Conservation (phyloP, 2,888 invertebrate species). For the Sycophila texana region DNA sequence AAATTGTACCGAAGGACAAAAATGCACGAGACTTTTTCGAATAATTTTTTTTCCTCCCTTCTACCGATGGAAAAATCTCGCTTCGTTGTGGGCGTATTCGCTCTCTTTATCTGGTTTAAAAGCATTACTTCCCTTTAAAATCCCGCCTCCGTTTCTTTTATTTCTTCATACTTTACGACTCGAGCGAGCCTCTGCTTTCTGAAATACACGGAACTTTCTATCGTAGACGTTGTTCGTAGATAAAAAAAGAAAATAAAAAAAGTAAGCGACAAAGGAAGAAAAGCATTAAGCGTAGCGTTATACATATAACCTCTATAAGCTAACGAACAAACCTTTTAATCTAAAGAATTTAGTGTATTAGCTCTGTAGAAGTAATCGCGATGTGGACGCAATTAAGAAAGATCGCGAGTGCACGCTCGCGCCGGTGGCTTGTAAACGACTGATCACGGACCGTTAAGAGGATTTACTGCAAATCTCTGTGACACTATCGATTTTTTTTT, state of each 20-base stretch:
- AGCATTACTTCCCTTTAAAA: constrained; percentile 44
- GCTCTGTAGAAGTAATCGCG: constrained; percentile 67
- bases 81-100: constrained; percentile 29
- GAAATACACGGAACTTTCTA: constrained; percentile 70
- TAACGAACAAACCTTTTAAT: constrained; percentile 68
- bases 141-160: constrained; percentile 47
- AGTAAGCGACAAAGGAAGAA: constrained; percentile 21
- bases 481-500: constrained; percentile 27
- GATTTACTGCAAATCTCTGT: constrained; percentile 41
- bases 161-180: constrained; percentile 53
- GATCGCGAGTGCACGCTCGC: constrained; percentile 9
- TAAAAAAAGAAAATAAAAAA: constrained; percentile 43
- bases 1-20: background rate
- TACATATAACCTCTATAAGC: constrained; percentile 72
- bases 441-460: constrained; percentile 29
- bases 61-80: constrained; percentile 1
- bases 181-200: constrained; percentile 57
- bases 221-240: constrained; percentile 71
- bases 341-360: constrained; percentile 68
- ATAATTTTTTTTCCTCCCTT: constrained; percentile 37
- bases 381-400: constrained; percentile 63
- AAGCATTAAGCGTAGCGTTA: constrained; percentile 68
- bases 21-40: background rate
- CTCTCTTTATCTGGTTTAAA: constrained; percentile 49
- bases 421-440: constrained; percentile 39